Conservation (phyloP, 2,888 invertebrate genomes). For the Conchocele bisecta region DNA sequence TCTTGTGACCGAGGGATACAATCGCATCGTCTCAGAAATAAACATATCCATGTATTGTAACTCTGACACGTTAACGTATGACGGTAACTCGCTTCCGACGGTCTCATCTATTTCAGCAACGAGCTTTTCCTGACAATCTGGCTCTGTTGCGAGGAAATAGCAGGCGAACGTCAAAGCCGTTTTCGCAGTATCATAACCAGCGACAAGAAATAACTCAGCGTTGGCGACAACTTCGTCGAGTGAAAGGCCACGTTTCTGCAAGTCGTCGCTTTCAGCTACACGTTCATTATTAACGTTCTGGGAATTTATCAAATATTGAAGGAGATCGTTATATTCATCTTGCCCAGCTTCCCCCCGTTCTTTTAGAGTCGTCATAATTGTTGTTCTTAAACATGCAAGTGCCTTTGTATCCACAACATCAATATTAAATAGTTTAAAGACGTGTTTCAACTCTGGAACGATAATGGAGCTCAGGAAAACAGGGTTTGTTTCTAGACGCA, state of each 20-base stretch:
- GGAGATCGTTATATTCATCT: constrained; percentile 32
- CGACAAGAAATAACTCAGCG: constrained; percentile 46
- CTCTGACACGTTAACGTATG: constrained; percentile 55
- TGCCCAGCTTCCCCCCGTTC: constrained; percentile 25
- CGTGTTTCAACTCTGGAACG: constrained; percentile 45
- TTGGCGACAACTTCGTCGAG: constrained; percentile 49
- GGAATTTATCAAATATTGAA: constrained; percentile 55
- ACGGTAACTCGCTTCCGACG: constrained; percentile 38
- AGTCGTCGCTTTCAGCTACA: too few species aligned
- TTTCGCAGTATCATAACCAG: constrained; percentile 47
- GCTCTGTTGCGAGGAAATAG: constrained; percentile 46
- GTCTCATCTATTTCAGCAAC: constrained; percentile 38
- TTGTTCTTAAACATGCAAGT: constrained; percentile 25
- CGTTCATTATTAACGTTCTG: too few species aligned
- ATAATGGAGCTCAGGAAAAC: constrained; percentile 29
- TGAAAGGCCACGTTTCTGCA: too few species aligned
- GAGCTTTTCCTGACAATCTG: constrained; percentile 41
- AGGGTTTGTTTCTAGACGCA: constrained; percentile 42
- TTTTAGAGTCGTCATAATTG: constrained; percentile 24
- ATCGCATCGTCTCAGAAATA: constrained; percentile 58
- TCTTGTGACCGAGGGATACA: constrained; percentile 58
- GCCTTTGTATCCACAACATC: constrained; percentile 43
- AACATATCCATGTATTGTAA: constrained; percentile 60
- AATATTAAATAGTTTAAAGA: constrained; percentile 40
- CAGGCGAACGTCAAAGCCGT: constrained; percentile 41